Percentiles rank a stretch among this genome's conserved stretches.
Conservation (phyloP, 2,797 vertebrate species). For the Spheniscus humboldti region DNA sequence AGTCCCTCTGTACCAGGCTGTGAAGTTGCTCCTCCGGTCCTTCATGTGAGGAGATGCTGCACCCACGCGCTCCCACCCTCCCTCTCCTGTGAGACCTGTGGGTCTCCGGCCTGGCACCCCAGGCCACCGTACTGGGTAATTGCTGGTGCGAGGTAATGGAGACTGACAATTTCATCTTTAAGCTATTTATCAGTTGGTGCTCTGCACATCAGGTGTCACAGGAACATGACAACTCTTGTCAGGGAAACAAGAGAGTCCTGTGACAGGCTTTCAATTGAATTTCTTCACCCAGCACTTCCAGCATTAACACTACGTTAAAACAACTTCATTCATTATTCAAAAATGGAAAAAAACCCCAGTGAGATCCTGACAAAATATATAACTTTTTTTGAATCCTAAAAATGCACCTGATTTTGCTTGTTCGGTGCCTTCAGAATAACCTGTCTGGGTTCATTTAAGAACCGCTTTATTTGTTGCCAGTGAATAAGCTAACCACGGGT, state of each 20-base stretch:
- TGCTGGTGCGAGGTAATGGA: slow-evolving; percentile 60
- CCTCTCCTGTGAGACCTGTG: not conserved
- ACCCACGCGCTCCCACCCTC: not conserved
- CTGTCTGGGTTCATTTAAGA: slow-evolving; percentile 58
- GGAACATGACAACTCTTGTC: slow-evolving; percentile 72
- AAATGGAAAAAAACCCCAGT: not conserved
- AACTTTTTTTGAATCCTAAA: slow-evolving; percentile 51
- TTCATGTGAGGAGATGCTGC: not conserved
- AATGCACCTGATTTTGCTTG: slow-evolving; percentile 29
- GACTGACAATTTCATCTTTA: slow-evolving; percentile 74
- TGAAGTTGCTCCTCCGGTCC: not conserved
- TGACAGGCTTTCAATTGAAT: slow-evolving; percentile 69
- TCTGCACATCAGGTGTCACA: slow-evolving; percentile 58
- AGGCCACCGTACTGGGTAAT: slow-evolving; percentile 25
- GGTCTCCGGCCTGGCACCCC: not conserved
- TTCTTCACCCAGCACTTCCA: slow-evolving; percentile 50
- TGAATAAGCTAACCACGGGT: slow-evolving; percentile 41
- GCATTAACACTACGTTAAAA: slow-evolving; percentile 55
- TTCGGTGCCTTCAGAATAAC: slow-evolving; percentile 42
- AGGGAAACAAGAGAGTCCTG: slow-evolving; percentile 58
- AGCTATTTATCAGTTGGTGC: slow-evolving; percentile 66
- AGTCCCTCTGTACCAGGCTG: not conserved
- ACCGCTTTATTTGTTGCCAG: slow-evolving; percentile 52
- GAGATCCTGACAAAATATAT: slow-evolving; percentile 52
- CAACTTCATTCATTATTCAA: slow-evolving; percentile 68